Base-by-base conservation (phyloP, 64 coral and sea anemone species). In the Montipora sp. region DNA sequence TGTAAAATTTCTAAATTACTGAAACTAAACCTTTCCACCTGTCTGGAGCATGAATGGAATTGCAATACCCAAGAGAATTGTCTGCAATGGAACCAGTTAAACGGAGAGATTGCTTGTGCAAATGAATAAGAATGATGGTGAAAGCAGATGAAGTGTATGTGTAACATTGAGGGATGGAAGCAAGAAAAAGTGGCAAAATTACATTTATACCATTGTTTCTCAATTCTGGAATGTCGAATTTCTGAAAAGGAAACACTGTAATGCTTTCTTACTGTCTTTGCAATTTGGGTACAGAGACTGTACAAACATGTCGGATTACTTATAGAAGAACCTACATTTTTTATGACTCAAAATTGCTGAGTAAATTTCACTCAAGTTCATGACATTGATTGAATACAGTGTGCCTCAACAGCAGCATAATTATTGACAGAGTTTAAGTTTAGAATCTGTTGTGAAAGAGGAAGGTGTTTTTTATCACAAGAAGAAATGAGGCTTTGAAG, bases 1-100 rank as follows among this genome's bases (percentile, higher is more conserved):
- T 96, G 49, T 96, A 84, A 92, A 77, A 1, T 22, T 60, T 45
- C 58, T 36, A 16, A 67, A 71, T 48, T 85, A 12, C 61, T 12
- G 16, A 48, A 85, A 69, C 82, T 71, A 71, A 85, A 70, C 11
- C 6, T 57, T 50, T 9, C 16, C 47, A 10, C 59, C 7, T 18
- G 14, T 83, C 66, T 85, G 81, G 63, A 70, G 14, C 4, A 68
- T 67, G 11, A 57, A 57, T 36, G 36, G 36, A 36, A 36, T 66
- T 18, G 49, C 43, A 9, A 49, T 72, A 8, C 36, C 44, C 4
- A 9, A 11, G 46, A 85, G 5, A 85, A 48, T 11, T 8, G 3
- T 49, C 65, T 22, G 45, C 44, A 70, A 20, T 48, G 57, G 2
- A 85, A 85, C 27, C 46, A 85, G 16, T 24, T 83, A 50, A 48